phyloP scores from a whole-genome alignment of 2,113 vertebrate species.

The Coturnix japonica region DNA sequence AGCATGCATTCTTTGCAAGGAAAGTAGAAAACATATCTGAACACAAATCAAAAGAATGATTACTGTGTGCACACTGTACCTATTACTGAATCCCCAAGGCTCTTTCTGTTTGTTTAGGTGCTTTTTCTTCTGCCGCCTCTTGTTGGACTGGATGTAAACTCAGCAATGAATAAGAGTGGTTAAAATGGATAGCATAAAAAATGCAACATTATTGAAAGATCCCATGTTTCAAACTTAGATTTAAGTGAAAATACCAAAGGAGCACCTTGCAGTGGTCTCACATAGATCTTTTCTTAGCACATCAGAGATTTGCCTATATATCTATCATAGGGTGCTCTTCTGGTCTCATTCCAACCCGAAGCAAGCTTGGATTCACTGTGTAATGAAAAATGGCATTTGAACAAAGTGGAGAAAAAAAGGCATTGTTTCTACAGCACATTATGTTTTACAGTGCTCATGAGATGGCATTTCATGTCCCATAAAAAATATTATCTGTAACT shows the following conservation, averaged over 20 bases:
- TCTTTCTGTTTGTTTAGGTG: conserved; percentile 71
- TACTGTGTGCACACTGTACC: conserved; percentile 49
- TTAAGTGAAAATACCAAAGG: conserved; percentile 13
- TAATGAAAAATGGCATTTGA: conserved; percentile 58
- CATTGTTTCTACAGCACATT: conserved; percentile 51
- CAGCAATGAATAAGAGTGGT: conserved; percentile 42
- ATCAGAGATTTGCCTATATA: not conserved
- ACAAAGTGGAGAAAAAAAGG: conserved; percentile 20
- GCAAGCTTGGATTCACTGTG: conserved; percentile 12
- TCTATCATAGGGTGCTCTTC: not conserved
- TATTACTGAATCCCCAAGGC: conserved; percentile 67
- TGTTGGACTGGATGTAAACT: conserved; percentile 52
- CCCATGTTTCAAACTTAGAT: conserved; percentile 37
- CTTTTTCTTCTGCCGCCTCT: conserved; percentile 69
- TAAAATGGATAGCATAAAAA: conserved; percentile 51
- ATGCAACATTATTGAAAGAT: conserved; percentile 31
- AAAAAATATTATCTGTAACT: conserved; percentile 62
- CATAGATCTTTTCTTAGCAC: conserved; percentile 8
- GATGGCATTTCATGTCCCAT: conserved; percentile 27
- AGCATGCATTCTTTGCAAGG: conserved; percentile 62
- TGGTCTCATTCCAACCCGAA: conserved; percentile 7
- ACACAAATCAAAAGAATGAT: conserved; percentile 77
- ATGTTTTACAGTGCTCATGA: conserved; percentile 47
- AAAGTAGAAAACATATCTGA: conserved; percentile 73
- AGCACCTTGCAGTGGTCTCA: not conserved